Evolutionary conservation across 2,888 invertebrate species (phyloP), one percentile per base, ranked within the genome.

Genomic region (Pecten maximus): DNA sequence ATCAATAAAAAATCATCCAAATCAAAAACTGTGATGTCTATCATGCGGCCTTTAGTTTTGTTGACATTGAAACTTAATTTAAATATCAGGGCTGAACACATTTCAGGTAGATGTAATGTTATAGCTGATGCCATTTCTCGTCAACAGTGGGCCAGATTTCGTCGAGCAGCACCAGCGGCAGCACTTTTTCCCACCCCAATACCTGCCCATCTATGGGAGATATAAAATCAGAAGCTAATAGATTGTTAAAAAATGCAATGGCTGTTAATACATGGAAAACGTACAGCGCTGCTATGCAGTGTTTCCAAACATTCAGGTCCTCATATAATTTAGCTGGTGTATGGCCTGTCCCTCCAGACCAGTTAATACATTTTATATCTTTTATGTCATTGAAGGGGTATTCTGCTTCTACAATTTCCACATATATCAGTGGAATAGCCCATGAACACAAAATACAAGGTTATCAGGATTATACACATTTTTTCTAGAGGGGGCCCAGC

Each of bases 91-190:
- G 89, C 90, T 23, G 87, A 74, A 40, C 89, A 92, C 88, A 87
- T 91, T n/a, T 86, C 87, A 12, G 87, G 89, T 60, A 60, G 19
- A 87, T 8, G 39, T 10, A 92, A 92, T 74, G 40, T 15, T 39
- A 86, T 92, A 16, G 88, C 90, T 44, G 91, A 91, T 48, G 44
- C 28, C 86, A 44, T 92, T 44, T 91, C 91, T 88, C 91, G 90
- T 87, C 90, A 89, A 15, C 91, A 90, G 87, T 48, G 90, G 50
- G 23, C 28, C n/a, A 48, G 54, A 48, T 92, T 92, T 74, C 19
- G 89, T 16, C 35, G 48, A 35, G 19, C 90, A 35, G 92, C 90
- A 12, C 91, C 90, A 87, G 50, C 89, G 16, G 90, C 90, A 28
- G 87, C 87, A 4, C 40, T 28, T 12, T 39, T 88, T 15, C 90